phyloP scores from a whole-genome alignment of 1,140 invertebrate species.

The Oncopodura yosiiana region DNA sequence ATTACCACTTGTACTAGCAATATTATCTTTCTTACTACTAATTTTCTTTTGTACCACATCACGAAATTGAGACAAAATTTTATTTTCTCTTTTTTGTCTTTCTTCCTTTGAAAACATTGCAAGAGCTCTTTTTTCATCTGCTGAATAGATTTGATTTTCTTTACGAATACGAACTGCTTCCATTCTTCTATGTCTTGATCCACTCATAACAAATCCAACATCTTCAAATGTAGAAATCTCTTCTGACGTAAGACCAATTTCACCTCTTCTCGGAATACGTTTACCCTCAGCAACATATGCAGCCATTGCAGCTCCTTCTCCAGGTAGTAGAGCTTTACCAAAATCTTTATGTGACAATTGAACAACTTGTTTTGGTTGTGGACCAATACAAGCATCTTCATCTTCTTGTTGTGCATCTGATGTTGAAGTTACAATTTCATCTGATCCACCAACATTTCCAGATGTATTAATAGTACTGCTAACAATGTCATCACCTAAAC shows the following conservation, averaged over 20 bases:
- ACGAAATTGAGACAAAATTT: constrained; percentile 88
- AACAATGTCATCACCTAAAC: constrained; percentile 5
- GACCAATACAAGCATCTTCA: constrained; percentile 56
- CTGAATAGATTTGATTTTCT: constrained; percentile 99
- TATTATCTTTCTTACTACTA: constrained; percentile 30
- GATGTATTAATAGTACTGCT: neutral
- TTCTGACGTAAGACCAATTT: constrained; percentile 93
- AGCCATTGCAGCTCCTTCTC: constrained; percentile 96
- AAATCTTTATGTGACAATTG: constrained; percentile 66
- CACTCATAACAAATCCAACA: constrained; percentile 86
- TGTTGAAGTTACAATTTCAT: constrained; percentile 30
- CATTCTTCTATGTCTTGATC: constrained; percentile 91
- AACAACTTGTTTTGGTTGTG: constrained; percentile 57
- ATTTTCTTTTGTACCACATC: constrained; percentile 67
- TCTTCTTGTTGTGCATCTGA: constrained; percentile 36
- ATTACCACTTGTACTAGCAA: too few relatives aligned
- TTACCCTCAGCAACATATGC: constrained; percentile 98
- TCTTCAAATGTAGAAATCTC: constrained; percentile 89
- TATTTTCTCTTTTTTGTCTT: constrained; percentile 86
- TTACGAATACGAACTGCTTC: constrained; percentile 98
- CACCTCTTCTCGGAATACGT: constrained; percentile 91
- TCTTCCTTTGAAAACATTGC: constrained; percentile 98
- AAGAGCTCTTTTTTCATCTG: constrained; percentile 94
- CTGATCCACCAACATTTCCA: neutral
- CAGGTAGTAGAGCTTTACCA: constrained; percentile 81